A percentile compares a stretch with the other conserved stretches of the same genome.
Evolutionary conservation across 2,888 invertebrate species (phyloP).

Genomic region (Scaptomyza cyrtandrae): DNA sequence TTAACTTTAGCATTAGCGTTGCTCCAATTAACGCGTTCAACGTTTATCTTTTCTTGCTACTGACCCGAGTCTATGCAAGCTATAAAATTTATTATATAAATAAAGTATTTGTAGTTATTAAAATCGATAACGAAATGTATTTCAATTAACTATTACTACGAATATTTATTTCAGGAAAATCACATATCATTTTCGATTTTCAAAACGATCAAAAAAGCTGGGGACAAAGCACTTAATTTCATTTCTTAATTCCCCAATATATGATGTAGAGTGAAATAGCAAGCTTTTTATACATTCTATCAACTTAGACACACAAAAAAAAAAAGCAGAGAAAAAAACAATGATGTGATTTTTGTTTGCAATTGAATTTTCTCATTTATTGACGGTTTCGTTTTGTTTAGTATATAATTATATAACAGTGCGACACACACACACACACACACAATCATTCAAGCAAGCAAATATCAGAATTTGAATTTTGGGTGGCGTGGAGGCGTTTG

Average conservation of each 20-base stretch:
- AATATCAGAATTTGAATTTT: neutral
- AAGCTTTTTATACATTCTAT: neutral
- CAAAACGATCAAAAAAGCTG: too few relatives aligned
- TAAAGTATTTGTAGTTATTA: constrained; percentile 75
- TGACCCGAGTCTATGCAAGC: constrained; percentile 47
- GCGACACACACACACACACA: constrained; percentile 25
- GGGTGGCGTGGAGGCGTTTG: neutral
- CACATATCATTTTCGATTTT: too few relatives aligned
- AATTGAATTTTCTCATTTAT: constrained; percentile 41
- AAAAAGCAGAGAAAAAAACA: too few relatives aligned
- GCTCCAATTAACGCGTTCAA: constrained; percentile 39
- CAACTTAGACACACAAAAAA: too few relatives aligned
- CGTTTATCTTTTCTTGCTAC: constrained; percentile 43
- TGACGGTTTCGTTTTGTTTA: constrained; percentile 17
- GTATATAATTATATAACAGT: constrained; percentile 55
- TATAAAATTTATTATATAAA: constrained; percentile 70
- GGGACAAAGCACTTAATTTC: too few relatives aligned
- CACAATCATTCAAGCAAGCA: neutral
- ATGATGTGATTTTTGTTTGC: constrained; percentile 14
- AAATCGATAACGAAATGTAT: constrained; percentile 30
- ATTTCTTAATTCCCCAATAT: neutral
- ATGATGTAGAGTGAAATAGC: neutral
- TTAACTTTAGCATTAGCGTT: constrained; percentile 46
- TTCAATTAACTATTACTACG: neutral
- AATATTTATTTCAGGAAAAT: neutral